Evolutionary conservation across 2,888 invertebrate species (phyloP).

Genomic region (Cheilosia grossa): DNA sequence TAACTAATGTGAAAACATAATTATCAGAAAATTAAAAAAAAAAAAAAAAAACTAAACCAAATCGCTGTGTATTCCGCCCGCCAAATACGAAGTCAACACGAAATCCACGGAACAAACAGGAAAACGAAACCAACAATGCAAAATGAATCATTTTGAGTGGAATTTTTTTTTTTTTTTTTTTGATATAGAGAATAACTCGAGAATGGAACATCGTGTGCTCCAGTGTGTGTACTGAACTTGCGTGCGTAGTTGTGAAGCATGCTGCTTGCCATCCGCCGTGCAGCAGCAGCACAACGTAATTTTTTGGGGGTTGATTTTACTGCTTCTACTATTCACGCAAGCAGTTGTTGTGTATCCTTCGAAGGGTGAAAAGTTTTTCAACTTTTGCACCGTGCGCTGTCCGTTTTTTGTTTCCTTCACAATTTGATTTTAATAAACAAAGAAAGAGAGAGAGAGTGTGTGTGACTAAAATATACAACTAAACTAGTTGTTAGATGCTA

Average conservation of each 20-base stretch:
- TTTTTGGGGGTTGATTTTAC: constrained; percentile 79
- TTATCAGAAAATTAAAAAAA: no score
- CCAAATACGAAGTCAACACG: constrained; percentile 63
- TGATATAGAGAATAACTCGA: constrained; percentile 74
- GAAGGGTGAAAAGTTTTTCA: constrained; percentile 83
- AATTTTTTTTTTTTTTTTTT: neutral
- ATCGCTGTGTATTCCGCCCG: no score
- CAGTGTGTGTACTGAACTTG: constrained; percentile 34
- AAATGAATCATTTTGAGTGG: constrained; percentile 52
- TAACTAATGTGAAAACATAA: no score
- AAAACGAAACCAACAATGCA: constrained; percentile 31
- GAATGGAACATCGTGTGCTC: constrained; percentile 75
- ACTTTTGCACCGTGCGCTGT: constrained; percentile 81
- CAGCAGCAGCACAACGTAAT: constrained; percentile 63
- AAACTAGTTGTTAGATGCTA: constrained; percentile 30
- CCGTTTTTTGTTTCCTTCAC: constrained; percentile 77
- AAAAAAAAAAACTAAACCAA: no score
- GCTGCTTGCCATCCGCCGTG: constrained; percentile 75
- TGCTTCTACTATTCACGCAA: constrained; percentile 79
- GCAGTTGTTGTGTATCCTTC: constrained; percentile 84
- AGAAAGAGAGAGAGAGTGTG: constrained; percentile 54
- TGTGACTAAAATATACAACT: constrained; percentile 46
- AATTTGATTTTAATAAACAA: constrained; percentile 74
- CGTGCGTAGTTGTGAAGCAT: constrained; percentile 76
- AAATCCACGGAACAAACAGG: constrained; percentile 39